phyloP scores from a whole-genome alignment of 2,797 vertebrate genomes.

The Poecile montanus region DNA sequence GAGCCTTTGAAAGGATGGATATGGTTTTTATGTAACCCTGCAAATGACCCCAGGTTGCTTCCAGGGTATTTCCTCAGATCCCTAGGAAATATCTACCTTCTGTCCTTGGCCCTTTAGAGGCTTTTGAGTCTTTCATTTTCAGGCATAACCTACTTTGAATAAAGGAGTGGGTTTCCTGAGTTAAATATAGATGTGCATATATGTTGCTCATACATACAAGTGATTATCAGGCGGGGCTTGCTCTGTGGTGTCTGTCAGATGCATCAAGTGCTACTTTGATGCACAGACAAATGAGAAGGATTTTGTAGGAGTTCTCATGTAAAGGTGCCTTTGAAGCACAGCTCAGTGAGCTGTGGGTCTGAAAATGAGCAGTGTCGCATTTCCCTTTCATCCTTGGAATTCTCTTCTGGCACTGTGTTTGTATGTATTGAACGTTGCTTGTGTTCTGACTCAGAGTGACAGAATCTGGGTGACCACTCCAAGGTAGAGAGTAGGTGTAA shows the following conservation, averaged over 20 bases:
- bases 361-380: background rate
- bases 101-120: background rate
- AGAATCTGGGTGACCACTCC: background rate
- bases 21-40: background rate
- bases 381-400: background rate
- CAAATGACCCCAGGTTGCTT: background rate
- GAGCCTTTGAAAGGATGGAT: background rate
- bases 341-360: background rate
- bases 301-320: background rate
- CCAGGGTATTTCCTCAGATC: background rate
- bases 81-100: background rate
- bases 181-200: background rate
- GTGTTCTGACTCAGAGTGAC: background rate
- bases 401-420: background rate
- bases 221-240: background rate
- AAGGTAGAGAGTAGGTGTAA: constrained; percentile 56
- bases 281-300: background rate
- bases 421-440: background rate
- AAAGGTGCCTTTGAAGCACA: background rate
- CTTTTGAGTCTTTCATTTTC: background rate
- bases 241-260: background rate
- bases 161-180: background rate
- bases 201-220: background rate
- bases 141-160: background rate
- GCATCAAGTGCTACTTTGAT: background rate